Percentiles rank a stretch among this genome's conserved stretches.
These are phyloP conservation scores for Hypanus sabinus DNA, from an alignment of 2,113 vertebrate species.

Conservation along the genomic window DNA sequence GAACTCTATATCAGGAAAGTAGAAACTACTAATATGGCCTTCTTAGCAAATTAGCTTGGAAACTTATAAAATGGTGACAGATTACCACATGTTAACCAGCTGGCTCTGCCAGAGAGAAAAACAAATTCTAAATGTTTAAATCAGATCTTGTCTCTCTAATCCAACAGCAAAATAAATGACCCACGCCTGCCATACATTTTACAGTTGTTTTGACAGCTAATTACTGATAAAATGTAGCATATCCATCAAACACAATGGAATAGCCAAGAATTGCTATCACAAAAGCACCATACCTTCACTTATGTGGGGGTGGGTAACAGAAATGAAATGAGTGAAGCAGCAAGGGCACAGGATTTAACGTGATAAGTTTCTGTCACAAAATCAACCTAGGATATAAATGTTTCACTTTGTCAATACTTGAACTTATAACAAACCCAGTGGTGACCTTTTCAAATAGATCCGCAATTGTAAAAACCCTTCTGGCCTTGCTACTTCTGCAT, in stretches of 20 bases:
- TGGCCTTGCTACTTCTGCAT: constrained; percentile 21
- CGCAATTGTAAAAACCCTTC: constrained; percentile 43
- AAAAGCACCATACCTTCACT: background rate
- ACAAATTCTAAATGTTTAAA: background rate
- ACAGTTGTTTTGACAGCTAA: background rate
- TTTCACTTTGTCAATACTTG: background rate
- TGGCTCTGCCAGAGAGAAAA: background rate
- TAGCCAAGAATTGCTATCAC: background rate
- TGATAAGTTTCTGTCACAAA: background rate
- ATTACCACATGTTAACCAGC: background rate
- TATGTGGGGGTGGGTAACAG: background rate
- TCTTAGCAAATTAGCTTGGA: background rate
- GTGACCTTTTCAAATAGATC: constrained; percentile 38
- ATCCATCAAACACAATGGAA: background rate
- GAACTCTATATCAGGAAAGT: background rate
- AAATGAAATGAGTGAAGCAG: background rate
- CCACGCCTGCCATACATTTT: background rate
- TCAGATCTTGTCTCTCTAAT: background rate
- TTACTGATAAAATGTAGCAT: background rate
- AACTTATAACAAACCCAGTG: background rate
- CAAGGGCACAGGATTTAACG: background rate
- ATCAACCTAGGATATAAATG: background rate
- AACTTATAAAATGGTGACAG: background rate
- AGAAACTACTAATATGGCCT: background rate
- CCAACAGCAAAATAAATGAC: background rate